phyloP scores from a whole-genome alignment of 2,888 invertebrate genomes.

The Coenonympha glycerion region DNA sequence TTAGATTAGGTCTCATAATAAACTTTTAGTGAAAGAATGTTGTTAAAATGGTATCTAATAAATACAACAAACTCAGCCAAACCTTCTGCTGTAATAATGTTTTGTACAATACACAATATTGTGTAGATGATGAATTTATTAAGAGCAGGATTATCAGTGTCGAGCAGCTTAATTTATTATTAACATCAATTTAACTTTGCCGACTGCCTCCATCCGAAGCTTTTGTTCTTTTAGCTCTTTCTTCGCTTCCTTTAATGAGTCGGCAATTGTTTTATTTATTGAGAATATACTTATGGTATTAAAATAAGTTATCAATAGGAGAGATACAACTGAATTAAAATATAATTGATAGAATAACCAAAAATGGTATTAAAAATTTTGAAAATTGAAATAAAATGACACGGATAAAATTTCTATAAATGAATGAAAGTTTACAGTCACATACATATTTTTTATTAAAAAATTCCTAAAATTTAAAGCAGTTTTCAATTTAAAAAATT shows the following conservation, averaged over 20 bases:
- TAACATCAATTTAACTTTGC: constrained; percentile 21
- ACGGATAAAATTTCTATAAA: too few relatives aligned
- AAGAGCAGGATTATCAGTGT: constrained; percentile 19
- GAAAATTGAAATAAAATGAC: too few relatives aligned
- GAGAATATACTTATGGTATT: not conserved
- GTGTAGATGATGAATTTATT: constrained; percentile 18
- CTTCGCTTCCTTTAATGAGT: not conserved
- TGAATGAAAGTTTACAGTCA: too few relatives aligned
- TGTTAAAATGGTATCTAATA: not conserved
- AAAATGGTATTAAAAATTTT: too few relatives aligned
- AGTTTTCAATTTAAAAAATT: too few relatives aligned
- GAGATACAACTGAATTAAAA: too few relatives aligned
- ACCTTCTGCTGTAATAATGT: not conserved
- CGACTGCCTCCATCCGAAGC: constrained; percentile 7
- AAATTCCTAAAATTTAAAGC: too few relatives aligned
- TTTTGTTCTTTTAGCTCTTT: constrained; percentile 13
- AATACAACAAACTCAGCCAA: too few relatives aligned
- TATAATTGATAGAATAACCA: too few relatives aligned
- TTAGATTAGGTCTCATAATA: not conserved
- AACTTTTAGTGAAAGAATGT: not conserved
- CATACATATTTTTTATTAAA: too few relatives aligned
- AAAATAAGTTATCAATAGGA: too few relatives aligned
- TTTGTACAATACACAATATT: not conserved
- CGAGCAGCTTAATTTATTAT: constrained; percentile 19
- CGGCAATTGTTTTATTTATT: not conserved